Base-by-base conservation (phyloP, 2,888 invertebrate genomes). In the Drosophila fungiperda region DNA sequence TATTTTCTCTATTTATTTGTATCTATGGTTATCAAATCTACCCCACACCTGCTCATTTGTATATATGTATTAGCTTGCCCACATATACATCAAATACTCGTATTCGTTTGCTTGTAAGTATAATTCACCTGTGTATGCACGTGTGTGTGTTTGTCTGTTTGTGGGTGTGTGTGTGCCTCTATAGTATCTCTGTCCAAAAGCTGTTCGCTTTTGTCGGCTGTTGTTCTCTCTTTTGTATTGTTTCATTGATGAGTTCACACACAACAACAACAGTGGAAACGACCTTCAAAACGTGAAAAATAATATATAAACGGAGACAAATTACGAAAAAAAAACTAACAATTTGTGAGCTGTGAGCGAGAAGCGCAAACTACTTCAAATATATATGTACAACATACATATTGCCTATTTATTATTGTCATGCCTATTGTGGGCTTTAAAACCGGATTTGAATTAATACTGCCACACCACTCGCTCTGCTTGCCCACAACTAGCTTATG, bases 171-270 rank as follows among this genome's bases (percentile, higher is more conserved):
- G 26, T 45, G 23, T n/a, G 20, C n/a, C 45, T 67, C 60, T 50
- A 40, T 50, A 57, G 42, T 32, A 57, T 42, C 40, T 57, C 45
- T 45, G 45, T 45, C 23, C 45, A 45, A 45, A 45, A 23, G 45
- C 45, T 23, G 45, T 45, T 26, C 4, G 53, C 63, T 69, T 38
- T 52, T 50, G 52, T 66, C 6, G 20, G n/a, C 23, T 53, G 61
- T 66, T 50, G 29, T 36, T 50, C 54, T 64, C 54, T 62, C 8
- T 53, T 15, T 23, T 45, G 68, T 82, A 83, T 86, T 87, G 84
- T 84, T 87, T 87, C 89, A 87, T 87, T 87, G 90, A 87, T 87
- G 87, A 90, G 90, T 87, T 90, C 89, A 90, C 89, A 86, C 83
- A 59, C 62, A 76, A 73, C 53, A 63, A 45, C 42, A 66, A 71